Evolutionary conservation across 2,113 vertebrate genomes (phyloP).

Genomic region (Jacana jacana): DNA sequence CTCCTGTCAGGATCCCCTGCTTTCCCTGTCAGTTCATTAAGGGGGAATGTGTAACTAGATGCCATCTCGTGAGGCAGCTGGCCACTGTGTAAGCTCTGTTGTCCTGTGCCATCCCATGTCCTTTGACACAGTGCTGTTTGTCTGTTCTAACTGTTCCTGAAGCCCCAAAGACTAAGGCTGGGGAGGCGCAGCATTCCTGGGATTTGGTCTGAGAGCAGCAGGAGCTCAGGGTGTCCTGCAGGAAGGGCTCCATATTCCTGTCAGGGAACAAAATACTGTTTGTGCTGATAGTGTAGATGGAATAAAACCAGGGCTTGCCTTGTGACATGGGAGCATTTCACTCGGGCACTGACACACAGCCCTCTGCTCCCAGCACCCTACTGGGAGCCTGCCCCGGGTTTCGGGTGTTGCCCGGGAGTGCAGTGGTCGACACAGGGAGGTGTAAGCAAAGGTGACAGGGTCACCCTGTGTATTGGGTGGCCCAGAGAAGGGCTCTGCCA

Average conservation of each 20-base stretch:
- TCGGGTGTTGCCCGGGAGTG: background rate
- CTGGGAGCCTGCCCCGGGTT: background rate
- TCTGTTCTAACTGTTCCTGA: background rate
- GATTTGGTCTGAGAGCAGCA: background rate
- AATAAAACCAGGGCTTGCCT: background rate
- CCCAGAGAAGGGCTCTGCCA: background rate
- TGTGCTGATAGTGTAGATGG: background rate
- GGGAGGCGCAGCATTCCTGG: background rate
- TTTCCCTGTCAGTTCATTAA: background rate
- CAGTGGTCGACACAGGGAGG: background rate
- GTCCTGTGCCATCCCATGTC: background rate
- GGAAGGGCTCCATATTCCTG: slow-evolving; percentile 21
- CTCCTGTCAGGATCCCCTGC: background rate
- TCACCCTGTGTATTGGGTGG: background rate
- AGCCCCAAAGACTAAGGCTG: background rate
- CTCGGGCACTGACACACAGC: background rate
- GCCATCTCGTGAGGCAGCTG: background rate
- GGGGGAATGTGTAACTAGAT: background rate
- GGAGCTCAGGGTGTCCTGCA: background rate
- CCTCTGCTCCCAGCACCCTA: background rate
- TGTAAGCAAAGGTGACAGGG: background rate
- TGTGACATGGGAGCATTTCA: background rate
- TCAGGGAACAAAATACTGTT: slow-evolving; percentile 21
- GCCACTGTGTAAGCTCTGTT: background rate
- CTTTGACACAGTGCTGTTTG: background rate